A percentile compares a stretch with the other conserved stretches of the same genome.
Conservation (phyloP, 1,140 invertebrate genomes). For the Trachymyrmex septentrionalis region DNA sequence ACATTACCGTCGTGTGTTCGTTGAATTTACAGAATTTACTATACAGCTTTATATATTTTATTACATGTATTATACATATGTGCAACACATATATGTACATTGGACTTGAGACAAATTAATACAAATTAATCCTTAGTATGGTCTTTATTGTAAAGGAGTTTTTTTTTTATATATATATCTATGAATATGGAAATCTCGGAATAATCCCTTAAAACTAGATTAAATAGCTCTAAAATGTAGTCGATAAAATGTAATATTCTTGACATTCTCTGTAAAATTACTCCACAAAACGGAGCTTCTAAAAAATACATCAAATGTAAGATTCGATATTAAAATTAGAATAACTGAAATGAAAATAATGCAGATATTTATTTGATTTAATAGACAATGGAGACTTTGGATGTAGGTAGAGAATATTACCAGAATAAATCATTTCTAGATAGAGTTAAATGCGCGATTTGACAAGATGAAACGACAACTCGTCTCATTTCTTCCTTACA, state of each 20-base stretch:
- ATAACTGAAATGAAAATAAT: not conserved
- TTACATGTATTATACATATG: not conserved
- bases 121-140: not conserved
- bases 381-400: not conserved
- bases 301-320: not conserved
- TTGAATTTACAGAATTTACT: constrained; percentile 9
- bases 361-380: not conserved
- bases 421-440: not conserved
- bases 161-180: constrained; percentile 14
- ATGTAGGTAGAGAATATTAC: not conserved
- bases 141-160: not conserved
- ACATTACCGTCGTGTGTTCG: not conserved
- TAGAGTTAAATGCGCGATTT: not conserved
- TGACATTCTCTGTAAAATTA: not conserved
- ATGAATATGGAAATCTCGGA: not conserved
- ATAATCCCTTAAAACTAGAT: constrained; percentile 24
- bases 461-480: not conserved
- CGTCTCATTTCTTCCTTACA: not conserved
- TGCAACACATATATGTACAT: not conserved
- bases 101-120: constrained; percentile 18
- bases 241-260: not conserved
- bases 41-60: constrained; percentile 12
- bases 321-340: not conserved
- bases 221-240: constrained; percentile 8
- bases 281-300: not conserved